phyloP scores from a whole-genome alignment of 1,140 invertebrate genomes.

The Danaus plexippus region DNA sequence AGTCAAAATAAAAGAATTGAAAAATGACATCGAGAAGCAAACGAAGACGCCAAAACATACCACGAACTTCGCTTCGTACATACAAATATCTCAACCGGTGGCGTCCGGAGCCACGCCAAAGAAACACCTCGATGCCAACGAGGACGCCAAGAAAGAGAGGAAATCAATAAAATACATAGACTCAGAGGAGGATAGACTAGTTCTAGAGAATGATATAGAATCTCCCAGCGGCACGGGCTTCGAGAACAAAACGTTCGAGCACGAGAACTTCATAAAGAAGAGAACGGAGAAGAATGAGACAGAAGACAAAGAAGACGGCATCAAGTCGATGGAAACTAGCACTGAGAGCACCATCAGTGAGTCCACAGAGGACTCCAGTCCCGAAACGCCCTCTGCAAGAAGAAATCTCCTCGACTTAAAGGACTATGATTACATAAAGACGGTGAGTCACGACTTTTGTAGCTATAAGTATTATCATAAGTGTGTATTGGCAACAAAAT shows the following conservation, averaged over 20 bases:
- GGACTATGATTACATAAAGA: conserved; percentile 55
- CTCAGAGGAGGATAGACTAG: conserved; percentile 39
- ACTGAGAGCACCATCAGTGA: conserved; percentile 61
- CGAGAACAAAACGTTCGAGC: conserved; percentile 70
- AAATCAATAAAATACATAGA: conserved; percentile 56
- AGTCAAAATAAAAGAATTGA: conserved; percentile 45
- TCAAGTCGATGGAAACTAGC: conserved; percentile 61
- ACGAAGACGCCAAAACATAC: conserved; percentile 63
- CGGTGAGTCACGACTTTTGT: conserved; percentile 43
- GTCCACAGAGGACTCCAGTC: conserved; percentile 54
- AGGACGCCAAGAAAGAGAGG: conserved; percentile 30
- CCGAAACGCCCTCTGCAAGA: conserved; percentile 50
- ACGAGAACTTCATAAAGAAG: conserved; percentile 65
- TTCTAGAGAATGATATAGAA: conserved; percentile 54
- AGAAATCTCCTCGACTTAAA: conserved; percentile 45
- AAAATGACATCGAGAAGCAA: conserved; percentile 66
- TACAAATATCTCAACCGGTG: conserved; percentile 68
- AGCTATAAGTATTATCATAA: neutral
- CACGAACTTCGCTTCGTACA: conserved; percentile 74
- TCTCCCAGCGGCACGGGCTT: conserved; percentile 64
- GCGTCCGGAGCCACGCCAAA: conserved; percentile 45
- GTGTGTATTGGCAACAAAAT: conserved; percentile 19
- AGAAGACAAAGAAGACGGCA: conserved; percentile 40
- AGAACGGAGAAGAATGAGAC: conserved; percentile 45
- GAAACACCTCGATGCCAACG: conserved; percentile 30